Evolutionary conservation across 2,888 invertebrate genomes (phyloP), one percentile per base, ranked within the genome.

Genomic region (Polymixis flavicincta): DNA sequence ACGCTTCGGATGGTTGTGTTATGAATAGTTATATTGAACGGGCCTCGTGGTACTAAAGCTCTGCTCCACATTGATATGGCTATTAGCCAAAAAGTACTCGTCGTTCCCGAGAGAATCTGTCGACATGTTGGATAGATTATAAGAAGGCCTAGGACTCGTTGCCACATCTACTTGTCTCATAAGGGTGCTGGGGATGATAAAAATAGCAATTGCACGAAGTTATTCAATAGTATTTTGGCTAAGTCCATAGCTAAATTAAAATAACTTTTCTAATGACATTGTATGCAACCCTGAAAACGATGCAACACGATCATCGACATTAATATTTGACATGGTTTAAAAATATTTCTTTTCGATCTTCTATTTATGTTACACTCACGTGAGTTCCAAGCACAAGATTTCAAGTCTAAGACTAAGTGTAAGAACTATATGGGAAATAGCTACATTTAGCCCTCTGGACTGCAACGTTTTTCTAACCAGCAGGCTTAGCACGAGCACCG

Each of bases 291-390:
- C 48, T 79, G n/a, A 50, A 48, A 61, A 14, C 17, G 28, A 54
- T 19, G 32, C 19, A 37, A 52, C 28, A 61, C 22, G 48, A 80
- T 55, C 73, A 61, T 61, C 42, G 76, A 71, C 79, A 60, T 61
- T 54, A 66, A 66, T 69, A 82, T 65, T 57, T 80, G 82, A 82
- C 82, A 82, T 42, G 28, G 25, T 63, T 42, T 63, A 54, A 80
- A 81, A 80, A 77, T 57, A n/a, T n/a, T n/a, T n/a, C n/a, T n/a
- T n/a, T n/a, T n/a, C n/a, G n/a, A n/a, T n/a, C n/a, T n/a, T n/a
- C n/a, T n/a, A n/a, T n/a, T n/a, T n/a, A n/a, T n/a, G n/a, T n/a
- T n/a, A n/a, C n/a, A n/a, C n/a, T n/a, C n/a, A n/a, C n/a, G n/a
- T n/a, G n/a, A n/a, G n/a, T n/a, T n/a, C n/a, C n/a, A n/a, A n/a